Evolutionary conservation across 64 coral and sea anemone genomes (phyloP), one percentile per base, ranked within the genome.

Genomic region (Exaiptasia diaphana): DNA sequence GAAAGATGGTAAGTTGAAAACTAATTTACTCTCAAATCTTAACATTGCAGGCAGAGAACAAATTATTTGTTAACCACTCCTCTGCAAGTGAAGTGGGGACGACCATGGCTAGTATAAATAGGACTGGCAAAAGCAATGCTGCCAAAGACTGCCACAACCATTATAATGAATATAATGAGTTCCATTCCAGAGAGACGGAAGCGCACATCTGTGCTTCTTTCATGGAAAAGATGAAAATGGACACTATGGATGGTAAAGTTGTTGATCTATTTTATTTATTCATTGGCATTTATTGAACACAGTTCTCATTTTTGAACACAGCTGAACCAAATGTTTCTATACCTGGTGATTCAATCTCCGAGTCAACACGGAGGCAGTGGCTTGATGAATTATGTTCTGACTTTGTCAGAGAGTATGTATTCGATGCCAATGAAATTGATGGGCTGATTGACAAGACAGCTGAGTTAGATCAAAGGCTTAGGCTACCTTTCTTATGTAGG

Each of bases 371-470:
- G 25, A 38, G 25, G 18, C 43, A 74, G 23, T 74, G 71, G 70
- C 48, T 74, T 28, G 30, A 26, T 12, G 68, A 72, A 36, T 41
- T 72, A 17, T 74, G 71, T 74, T 74, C 38, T 17, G 17, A 74
- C 39, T 49, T 46, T 45, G 48, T 74, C 20, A 43, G 48, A 32
- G 49, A 74, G 30, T 74, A 46, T 74, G 71, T 74, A 12, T 21
- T 49, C 31, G 49, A 74, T 43, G 32, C 71, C 33, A 40, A 74
- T 29, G 71, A 74, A 28, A 45, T 50, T 28, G 31, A 28, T 46
- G 71, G 41, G 43, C 71, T 74, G 42, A 43, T 74, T 15, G 42
- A 74, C n/a, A 40, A 74, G 42, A 74, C 71, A 20, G 48, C 39
- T 32, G 71, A 74, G 18, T 45, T 74, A 53, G 39, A 74, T 10